A percentile compares a stretch with the other conserved stretches of the same genome.
Conservation (phyloP, 2,113 vertebrate genomes). For the Pagrus major region DNA sequence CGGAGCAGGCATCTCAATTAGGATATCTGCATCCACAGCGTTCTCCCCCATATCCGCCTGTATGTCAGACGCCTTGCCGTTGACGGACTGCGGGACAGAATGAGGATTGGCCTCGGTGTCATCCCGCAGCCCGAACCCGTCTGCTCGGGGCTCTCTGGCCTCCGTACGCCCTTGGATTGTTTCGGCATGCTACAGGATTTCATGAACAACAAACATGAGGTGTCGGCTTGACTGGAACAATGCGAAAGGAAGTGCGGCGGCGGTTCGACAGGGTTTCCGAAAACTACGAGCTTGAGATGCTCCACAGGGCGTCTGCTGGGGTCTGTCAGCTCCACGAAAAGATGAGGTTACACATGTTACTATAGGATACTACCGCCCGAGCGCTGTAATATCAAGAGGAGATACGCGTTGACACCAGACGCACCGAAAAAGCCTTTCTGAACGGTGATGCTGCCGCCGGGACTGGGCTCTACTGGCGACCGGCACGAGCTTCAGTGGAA, state of each 20-base stretch:
- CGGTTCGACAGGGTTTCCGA: slow-evolving; percentile 37
- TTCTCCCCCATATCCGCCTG: neutral
- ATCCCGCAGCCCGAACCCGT: slow-evolving; percentile 31
- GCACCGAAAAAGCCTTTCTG: neutral
- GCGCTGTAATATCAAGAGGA: neutral
- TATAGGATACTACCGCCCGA: neutral
- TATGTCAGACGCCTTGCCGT: neutral
- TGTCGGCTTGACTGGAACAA: slow-evolving; percentile 40
- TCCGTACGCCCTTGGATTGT: slow-evolving; percentile 5
- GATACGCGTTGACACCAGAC: neutral
- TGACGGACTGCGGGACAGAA: slow-evolving; percentile 44
- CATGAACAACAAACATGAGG: slow-evolving; percentile 16
- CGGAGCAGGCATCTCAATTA: neutral
- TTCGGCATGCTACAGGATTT: slow-evolving; percentile 43
- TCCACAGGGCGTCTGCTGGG: slow-evolving; percentile 58
- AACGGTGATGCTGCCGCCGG: slow-evolving; percentile 32
- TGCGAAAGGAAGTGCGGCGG: slow-evolving; percentile 50
- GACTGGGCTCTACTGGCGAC: slow-evolving; percentile 64
- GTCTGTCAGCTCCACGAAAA: slow-evolving; percentile 24
- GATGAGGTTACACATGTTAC: neutral
- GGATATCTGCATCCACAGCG: slow-evolving; percentile 1
- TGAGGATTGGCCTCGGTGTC: slow-evolving; percentile 39
- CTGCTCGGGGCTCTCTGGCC: slow-evolving; percentile 19
- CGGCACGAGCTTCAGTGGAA: slow-evolving; percentile 64
- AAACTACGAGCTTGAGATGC: slow-evolving; percentile 49